Conservation (phyloP, 2,797 vertebrate species). For the Otolemur crassicaudatus region DNA sequence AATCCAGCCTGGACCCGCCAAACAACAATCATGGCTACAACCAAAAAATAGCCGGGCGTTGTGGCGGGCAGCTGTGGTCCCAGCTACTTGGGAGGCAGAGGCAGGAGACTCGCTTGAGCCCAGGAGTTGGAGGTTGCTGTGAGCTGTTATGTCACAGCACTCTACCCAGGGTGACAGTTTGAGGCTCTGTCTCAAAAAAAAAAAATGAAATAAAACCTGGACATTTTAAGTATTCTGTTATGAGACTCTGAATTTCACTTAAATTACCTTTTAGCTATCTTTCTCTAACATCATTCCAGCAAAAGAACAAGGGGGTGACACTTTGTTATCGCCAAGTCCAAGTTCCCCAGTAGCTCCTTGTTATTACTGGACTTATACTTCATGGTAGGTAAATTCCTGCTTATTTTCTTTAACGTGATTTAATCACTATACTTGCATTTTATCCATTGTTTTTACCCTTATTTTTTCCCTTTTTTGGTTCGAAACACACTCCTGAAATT, state of each 20-base stretch:
- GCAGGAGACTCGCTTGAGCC: no score
- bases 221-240: neutral
- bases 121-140: no score
- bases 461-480: neutral
- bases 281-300: neutral
- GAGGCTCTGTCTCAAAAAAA: no score
- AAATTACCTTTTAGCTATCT: neutral
- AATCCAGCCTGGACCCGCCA: no score
- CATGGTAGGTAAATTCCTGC: neutral
- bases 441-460: neutral
- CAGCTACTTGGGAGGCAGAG: no score
- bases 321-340: neutral
- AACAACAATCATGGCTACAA: no score
- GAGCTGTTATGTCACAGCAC: no score
- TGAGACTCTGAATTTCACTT: neutral
- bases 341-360: neutral
- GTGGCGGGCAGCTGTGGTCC: no score
- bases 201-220: no score
- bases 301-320: neutral
- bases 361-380: neutral
- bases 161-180: no score
- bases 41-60: no score
- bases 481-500: neutral
- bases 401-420: neutral
- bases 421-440: neutral